Base-by-base conservation (phyloP, 2,888 invertebrate species). In the Cybosia mesomella region DNA sequence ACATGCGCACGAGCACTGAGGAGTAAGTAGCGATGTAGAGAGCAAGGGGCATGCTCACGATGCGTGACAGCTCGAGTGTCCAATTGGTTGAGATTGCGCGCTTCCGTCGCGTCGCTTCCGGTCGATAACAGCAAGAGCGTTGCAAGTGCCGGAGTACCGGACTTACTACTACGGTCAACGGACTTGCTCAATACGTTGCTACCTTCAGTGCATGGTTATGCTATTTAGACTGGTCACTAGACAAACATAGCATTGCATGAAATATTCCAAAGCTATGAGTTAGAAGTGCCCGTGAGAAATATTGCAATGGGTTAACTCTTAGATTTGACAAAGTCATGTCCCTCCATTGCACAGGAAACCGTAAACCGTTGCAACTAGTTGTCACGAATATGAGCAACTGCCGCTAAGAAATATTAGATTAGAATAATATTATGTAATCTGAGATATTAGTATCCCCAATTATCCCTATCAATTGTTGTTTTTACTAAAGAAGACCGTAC, bases 61-160 rank as follows among this genome's bases (percentile, higher is more conserved):
- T 83, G 90, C 94, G 92, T 94, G 94, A 93, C 93, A 89, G 85
- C 83, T 81, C 84, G 80, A 84, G 85, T 90, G 89, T 90, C 94
- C 94, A 95, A 95, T 95, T 95, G 94, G 93, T 90, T 86, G 93
- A 94, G 94, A 95, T 95, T 95, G 94, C 92, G 90, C 86, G 87
- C 88, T 93, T 95, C 95, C 95, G 94, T 86, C 89, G 89, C 84
- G 83, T 74, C 84, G 85, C 91, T 95, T 94, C 95, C 95, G 94
- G 88, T 82, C 89, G 93, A 93, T 94, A 94, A 90, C 92, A 89
- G 89, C 90, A 92, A 92, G 91, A 92, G 86, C 85, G 81, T 80
- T 83, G 83, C 84, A 80, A 84, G 85, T 76, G 79, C 79, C 75
- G 74, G 80, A 76, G 83, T 85, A 79, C 85, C 85, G 77, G 82